Evolutionary conservation across 2,113 vertebrate genomes (phyloP).

Genomic region (Scomber colias): DNA sequence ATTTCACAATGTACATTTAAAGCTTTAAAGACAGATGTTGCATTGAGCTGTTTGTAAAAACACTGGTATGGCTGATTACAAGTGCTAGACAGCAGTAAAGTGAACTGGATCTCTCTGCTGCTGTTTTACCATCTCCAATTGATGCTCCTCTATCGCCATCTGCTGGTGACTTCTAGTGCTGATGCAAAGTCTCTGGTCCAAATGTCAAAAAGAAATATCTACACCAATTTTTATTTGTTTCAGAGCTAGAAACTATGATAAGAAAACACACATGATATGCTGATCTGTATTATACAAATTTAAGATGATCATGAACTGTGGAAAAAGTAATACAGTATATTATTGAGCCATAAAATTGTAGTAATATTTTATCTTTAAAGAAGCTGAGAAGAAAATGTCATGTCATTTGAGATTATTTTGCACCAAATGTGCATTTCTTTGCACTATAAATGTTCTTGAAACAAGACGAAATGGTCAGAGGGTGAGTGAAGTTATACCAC

Average conservation of each 20-base stretch:
- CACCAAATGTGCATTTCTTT: neutral
- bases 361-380: neutral
- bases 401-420: too few species aligned
- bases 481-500: neutral
- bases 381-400: neutral
- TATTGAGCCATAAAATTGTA: too few species aligned
- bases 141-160: constrained; percentile 57
- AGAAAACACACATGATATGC: too few species aligned
- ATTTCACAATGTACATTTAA: neutral
- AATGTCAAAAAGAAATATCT: neutral
- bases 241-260: too few species aligned
- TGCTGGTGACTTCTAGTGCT: constrained; percentile 40
- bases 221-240: too few species aligned
- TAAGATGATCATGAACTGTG: too few species aligned
- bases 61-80: neutral
- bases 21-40: neutral
- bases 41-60: neutral
- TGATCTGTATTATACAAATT: too few species aligned
- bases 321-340: too few species aligned
- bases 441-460: neutral
- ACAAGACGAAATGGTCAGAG: neutral
- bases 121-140: too few species aligned
- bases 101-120: neutral
- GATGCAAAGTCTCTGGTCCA: neutral
- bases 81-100: neutral